Conservation (phyloP, 2,113 vertebrate species). For the Microtus pennsylvanicus region DNA sequence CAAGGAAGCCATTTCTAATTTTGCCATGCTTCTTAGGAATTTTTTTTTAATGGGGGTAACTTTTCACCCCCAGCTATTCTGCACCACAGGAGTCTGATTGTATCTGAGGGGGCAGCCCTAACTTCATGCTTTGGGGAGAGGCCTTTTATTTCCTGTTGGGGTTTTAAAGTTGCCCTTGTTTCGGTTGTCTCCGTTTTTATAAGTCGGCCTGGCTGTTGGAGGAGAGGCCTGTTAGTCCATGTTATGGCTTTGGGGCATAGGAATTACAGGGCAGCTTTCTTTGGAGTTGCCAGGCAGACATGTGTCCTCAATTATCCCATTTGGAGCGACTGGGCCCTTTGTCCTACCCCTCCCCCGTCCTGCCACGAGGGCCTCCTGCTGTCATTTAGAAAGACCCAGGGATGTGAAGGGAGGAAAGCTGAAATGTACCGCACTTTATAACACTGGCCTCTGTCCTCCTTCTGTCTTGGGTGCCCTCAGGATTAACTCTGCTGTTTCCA, state of each 20-base stretch:
- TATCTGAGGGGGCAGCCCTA: conserved; percentile 14
- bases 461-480: background rate
- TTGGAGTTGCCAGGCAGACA: conserved; percentile 38
- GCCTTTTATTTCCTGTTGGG: conserved; percentile 64
- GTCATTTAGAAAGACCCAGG: background rate
- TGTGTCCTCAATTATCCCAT: conserved; percentile 71
- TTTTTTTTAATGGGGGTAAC: conserved; percentile 20
- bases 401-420: background rate
- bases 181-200: conserved; percentile 35
- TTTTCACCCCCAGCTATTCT: conserved; percentile 37
- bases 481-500: background rate
- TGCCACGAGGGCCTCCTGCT: background rate
- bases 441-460: rapidly evolving
- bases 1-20: conserved; percentile 46
- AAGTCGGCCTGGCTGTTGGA: conserved; percentile 30
- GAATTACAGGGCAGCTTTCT: conserved; percentile 74
- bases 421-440: rapidly evolving
- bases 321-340: background rate
- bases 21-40: conserved; percentile 26
- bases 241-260: conserved; percentile 58
- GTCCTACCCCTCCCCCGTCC: background rate
- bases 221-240: conserved; percentile 46
- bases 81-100: conserved; percentile 48
- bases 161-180: conserved; percentile 60
- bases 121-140: conserved; percentile 56